Conservation (phyloP, 2,113 vertebrate genomes). For the Ascaphus truei region DNA sequence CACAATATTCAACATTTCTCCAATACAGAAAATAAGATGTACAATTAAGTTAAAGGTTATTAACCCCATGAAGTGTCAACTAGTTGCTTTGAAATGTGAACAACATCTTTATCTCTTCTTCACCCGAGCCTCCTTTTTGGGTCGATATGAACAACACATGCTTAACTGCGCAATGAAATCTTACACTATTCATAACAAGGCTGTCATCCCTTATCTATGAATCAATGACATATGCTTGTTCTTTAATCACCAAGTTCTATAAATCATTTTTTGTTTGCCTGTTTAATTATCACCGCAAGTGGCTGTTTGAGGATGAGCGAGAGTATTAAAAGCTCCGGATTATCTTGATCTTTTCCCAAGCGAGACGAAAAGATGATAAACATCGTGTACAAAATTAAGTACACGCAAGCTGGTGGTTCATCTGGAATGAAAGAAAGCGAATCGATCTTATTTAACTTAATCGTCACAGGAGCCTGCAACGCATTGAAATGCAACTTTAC, state of each 20-base stretch:
- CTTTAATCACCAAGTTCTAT: constrained; percentile 14
- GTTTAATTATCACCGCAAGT: constrained; percentile 13
- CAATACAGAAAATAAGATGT: no score
- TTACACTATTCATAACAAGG: neutral
- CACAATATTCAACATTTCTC: no score
- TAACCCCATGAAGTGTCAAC: no score
- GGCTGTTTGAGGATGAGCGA: neutral
- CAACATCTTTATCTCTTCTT: no score
- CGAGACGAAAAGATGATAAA: neutral
- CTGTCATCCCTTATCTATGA: constrained; percentile 7
- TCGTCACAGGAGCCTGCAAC: no score
- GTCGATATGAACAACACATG: neutral
- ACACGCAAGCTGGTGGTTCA: constrained; percentile 40
- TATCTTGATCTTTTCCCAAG: neutral
- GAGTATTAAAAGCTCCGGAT: neutral
- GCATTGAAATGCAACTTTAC: no score
- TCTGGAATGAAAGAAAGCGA: constrained; percentile 35
- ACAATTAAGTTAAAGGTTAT: no score
- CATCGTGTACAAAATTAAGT: neutral
- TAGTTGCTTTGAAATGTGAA: no score
- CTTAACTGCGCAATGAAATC: neutral
- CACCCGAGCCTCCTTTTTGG: neutral
- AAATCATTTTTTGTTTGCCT: constrained; percentile 32
- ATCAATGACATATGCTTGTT: constrained; percentile 6
- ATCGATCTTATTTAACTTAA: neutral